Percentiles rank a stretch among this genome's conserved stretches.
Evolutionary conservation across 2,797 vertebrate species (phyloP).

Genomic region (Sebastes alutus): DNA sequence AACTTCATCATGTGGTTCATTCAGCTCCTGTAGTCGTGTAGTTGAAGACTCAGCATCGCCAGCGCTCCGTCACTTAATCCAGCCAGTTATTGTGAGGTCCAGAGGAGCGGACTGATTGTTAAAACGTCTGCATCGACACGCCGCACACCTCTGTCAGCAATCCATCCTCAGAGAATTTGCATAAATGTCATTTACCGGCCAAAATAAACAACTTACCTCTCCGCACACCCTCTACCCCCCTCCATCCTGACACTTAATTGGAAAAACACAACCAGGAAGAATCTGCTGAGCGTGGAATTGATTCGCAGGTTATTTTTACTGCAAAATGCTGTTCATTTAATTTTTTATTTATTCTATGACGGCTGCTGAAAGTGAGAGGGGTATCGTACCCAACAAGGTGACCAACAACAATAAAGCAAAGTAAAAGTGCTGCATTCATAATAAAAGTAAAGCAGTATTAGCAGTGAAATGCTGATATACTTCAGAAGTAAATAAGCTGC

Average conservation of each 20-base stretch:
- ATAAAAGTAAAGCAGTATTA: background rate
- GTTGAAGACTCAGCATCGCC: background rate
- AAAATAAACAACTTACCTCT: conserved; percentile 55
- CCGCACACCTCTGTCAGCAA: conserved; percentile 41
- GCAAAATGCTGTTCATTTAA: conserved; percentile 38
- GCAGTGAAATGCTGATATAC: background rate
- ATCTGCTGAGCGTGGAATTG: conserved; percentile 67
- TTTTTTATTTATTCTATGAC: background rate
- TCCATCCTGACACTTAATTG: conserved; percentile 56
- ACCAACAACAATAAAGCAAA: background rate
- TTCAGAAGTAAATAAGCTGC: background rate
- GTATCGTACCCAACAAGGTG: background rate
- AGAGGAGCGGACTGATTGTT: background rate
- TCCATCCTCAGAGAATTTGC: conserved; percentile 53
- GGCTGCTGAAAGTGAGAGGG: background rate
- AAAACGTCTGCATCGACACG: conserved; percentile 9
- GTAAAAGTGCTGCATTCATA: background rate
- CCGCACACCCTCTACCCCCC: background rate
- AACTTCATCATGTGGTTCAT: background rate
- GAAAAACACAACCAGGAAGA: conserved; percentile 65
- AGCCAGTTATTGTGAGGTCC: background rate
- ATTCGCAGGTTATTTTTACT: conserved; percentile 65
- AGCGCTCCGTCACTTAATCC: background rate
- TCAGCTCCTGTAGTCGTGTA: background rate
- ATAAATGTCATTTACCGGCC: conserved; percentile 73